These are phyloP conservation scores for Pollenia labialis DNA, from an alignment of 2,888 invertebrate species.

Conservation along the genomic window DNA sequence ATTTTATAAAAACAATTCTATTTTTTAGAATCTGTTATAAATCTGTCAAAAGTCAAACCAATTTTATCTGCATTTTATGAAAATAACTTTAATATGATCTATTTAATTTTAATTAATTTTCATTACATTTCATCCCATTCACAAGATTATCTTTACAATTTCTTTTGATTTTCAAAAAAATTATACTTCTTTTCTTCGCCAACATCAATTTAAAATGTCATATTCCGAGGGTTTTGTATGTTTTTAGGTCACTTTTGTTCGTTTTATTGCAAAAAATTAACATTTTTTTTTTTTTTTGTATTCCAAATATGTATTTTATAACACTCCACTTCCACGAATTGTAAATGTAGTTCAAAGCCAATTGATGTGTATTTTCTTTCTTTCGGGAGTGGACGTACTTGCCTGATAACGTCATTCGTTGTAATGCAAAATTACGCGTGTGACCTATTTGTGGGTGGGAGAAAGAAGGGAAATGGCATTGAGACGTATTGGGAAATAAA, in stretches of 20 bases:
- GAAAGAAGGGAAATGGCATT: slow-evolving; percentile 16
- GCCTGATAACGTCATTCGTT: slow-evolving; percentile 13
- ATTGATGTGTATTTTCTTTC: slow-evolving; percentile 48
- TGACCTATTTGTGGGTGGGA: slow-evolving; percentile 31
- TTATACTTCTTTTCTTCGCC: not conserved
- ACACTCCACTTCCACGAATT: slow-evolving; percentile 40
- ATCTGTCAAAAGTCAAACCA: no score
- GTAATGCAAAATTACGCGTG: slow-evolving; percentile 31
- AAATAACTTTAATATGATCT: no score
- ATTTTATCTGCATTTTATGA: no score
- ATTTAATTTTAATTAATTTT: no score
- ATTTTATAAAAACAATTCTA: no score
- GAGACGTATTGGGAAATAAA: not conserved
- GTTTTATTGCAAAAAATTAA: slow-evolving; percentile 34
- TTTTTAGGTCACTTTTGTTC: slow-evolving; percentile 74
- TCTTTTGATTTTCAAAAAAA: slow-evolving; percentile 4
- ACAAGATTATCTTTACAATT: not conserved
- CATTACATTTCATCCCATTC: no score
- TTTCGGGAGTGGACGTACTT: not conserved
- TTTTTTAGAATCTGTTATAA: no score
- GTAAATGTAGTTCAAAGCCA: slow-evolving; percentile 67
- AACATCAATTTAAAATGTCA: slow-evolving; percentile 22
- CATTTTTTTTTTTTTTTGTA: slow-evolving; percentile 25
- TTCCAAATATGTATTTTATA: slow-evolving; percentile 34
- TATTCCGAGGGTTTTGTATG: not conserved